phyloP scores from a whole-genome alignment of 2,113 vertebrate species.

The Budorcas taxicolor region DNA sequence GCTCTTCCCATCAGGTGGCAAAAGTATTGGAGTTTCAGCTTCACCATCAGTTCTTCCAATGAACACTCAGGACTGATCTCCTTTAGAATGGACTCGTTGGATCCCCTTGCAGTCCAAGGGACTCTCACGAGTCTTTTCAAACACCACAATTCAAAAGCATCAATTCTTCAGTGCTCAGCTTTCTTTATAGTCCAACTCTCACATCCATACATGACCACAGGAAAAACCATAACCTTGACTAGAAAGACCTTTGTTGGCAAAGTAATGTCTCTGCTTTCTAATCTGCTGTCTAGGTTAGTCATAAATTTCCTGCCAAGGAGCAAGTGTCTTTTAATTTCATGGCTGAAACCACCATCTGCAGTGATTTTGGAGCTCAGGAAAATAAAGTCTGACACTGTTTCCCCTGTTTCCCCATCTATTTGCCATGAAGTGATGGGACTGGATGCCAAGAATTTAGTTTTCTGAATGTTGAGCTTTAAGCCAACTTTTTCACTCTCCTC shows the following conservation, averaged over 20 bases:
- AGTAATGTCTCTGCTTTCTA: neutral
- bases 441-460: neutral
- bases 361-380: neutral
- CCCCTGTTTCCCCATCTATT: neutral
- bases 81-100: neutral
- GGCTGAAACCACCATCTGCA: neutral
- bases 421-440: neutral
- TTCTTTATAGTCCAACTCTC: neutral
- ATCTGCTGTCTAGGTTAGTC: neutral
- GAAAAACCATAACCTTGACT: neutral
- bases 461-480: neutral
- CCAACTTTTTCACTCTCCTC: neutral
- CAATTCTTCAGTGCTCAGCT: neutral
- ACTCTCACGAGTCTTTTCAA: neutral
- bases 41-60: neutral
- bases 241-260: neutral
- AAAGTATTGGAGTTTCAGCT: neutral
- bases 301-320: neutral
- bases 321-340: neutral
- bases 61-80: neutral
- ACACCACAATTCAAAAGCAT: neutral
- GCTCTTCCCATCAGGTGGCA: neutral
- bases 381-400: neutral
- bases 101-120: neutral
- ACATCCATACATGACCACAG: neutral